Percentiles rank a stretch among this genome's conserved stretches.
Conservation (phyloP, 1,140 invertebrate genomes). For the Gryllus bimaculatus region DNA sequence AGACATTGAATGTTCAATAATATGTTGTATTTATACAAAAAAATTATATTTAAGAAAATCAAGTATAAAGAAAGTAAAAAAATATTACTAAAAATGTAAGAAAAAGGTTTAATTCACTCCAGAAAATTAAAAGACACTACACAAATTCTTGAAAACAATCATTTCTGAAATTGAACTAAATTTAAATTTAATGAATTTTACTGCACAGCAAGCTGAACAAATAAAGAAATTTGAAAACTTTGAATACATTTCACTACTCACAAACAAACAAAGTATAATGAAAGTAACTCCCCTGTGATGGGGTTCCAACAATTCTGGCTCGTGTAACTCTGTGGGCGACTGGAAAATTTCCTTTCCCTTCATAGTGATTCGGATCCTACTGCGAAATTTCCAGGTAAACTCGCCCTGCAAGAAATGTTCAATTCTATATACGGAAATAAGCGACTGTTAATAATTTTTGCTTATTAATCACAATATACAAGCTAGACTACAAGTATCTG, state of each 20-base stretch:
- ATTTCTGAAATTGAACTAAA: too few relatives aligned
- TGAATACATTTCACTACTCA: neutral
- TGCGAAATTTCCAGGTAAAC: slow-evolving; percentile 74
- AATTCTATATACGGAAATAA: neutral
- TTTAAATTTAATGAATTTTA: too few relatives aligned
- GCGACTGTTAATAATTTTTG: neutral
- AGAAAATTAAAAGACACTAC: too few relatives aligned
- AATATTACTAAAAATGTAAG: too few relatives aligned
- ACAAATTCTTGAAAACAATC: too few relatives aligned
- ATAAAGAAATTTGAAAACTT: neutral
- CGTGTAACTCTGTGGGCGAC: slow-evolving; percentile 54
- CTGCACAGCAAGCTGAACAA: too few relatives aligned
- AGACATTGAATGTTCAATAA: too few relatives aligned
- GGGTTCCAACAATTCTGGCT: slow-evolving; percentile 39
- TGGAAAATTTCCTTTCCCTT: slow-evolving; percentile 54
- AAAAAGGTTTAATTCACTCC: too few relatives aligned
- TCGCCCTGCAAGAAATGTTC: slow-evolving; percentile 42
- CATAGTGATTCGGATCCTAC: slow-evolving; percentile 78
- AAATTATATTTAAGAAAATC: too few relatives aligned
- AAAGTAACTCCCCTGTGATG: neutral
- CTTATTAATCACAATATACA: slow-evolving; percentile 8
- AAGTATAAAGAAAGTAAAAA: too few relatives aligned
- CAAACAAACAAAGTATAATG: neutral
- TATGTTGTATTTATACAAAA: too few relatives aligned
- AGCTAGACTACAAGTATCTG: too few relatives aligned